Evolutionary conservation across 1,140 invertebrate species (phyloP).

Genomic region (Sesamia nonagrioides): DNA sequence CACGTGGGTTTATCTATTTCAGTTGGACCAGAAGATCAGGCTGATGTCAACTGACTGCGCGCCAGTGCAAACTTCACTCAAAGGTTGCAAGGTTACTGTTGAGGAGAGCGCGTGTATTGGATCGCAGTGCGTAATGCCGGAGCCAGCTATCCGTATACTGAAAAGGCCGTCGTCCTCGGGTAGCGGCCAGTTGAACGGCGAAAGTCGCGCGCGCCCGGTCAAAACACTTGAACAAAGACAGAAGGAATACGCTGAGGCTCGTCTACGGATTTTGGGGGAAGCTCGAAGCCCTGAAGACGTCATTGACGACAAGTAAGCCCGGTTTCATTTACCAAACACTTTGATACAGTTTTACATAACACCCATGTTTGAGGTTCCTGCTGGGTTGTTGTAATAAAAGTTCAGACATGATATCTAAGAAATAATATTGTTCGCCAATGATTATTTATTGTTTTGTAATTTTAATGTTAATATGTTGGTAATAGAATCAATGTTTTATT

Average conservation of each 20-base stretch:
- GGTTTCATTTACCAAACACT: constrained; percentile 36
- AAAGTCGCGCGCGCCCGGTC: constrained; percentile 90
- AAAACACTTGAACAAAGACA: constrained; percentile 95
- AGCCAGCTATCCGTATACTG: constrained; percentile 94
- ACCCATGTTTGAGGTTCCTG: background rate
- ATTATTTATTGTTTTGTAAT: background rate
- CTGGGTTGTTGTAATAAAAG: background rate
- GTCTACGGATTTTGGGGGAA: constrained; percentile 94
- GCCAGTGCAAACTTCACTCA: constrained; percentile 73
- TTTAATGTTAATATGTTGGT: too few relatives aligned
- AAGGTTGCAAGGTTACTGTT: constrained; percentile 86
- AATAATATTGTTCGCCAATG: background rate
- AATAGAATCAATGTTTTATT: too few relatives aligned
- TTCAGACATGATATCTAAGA: background rate
- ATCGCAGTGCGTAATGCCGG: constrained; percentile 87
- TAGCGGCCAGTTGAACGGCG: constrained; percentile 87
- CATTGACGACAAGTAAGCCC: constrained; percentile 89
- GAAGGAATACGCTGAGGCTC: constrained; percentile 95
- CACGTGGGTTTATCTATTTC: constrained; percentile 69
- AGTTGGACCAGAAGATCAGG: constrained; percentile 84
- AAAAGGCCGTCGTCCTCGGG: constrained; percentile 89
- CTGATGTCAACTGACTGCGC: constrained; percentile 79
- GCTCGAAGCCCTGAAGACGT: constrained; percentile 92
- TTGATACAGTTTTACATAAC: constrained; percentile 57
- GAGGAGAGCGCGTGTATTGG: constrained; percentile 86